phyloP scores from a whole-genome alignment of 2,888 invertebrate species.

The Drosophila meridiana region DNA sequence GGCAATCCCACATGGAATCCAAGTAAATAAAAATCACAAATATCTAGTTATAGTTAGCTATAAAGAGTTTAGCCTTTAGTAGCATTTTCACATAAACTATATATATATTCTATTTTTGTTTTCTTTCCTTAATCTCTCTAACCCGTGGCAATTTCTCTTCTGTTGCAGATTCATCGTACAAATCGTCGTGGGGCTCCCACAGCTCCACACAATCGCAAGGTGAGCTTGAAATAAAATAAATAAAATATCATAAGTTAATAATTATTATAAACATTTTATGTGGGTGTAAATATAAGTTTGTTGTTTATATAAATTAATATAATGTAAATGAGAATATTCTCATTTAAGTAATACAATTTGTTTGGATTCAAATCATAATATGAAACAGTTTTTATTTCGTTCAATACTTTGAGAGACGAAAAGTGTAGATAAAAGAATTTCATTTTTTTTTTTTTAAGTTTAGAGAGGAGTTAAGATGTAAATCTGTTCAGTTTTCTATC shows the following conservation, averaged over 20 bases:
- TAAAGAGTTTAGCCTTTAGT: slow-evolving; percentile 2
- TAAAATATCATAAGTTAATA: neutral
- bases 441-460: too few relatives aligned
- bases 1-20: slow-evolving; percentile 74
- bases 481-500: too few relatives aligned
- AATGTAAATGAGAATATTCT: too few relatives aligned
- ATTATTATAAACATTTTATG: neutral
- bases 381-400: too few relatives aligned
- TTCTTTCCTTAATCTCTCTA: neutral
- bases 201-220: slow-evolving; percentile 92
- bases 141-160: slow-evolving; percentile 19
- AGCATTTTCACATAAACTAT: neutral
- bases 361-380: too few relatives aligned
- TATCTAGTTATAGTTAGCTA: slow-evolving; percentile 36
- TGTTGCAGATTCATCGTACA: slow-evolving; percentile 93
- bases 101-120: neutral
- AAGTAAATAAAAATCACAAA: slow-evolving; percentile 67
- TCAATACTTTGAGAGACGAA: too few relatives aligned
- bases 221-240: slow-evolving; percentile 83
- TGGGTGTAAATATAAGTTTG: neutral
- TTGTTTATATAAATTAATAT: too few relatives aligned
- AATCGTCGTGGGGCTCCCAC: slow-evolving; percentile 94
- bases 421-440: too few relatives aligned
- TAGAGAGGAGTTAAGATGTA: too few relatives aligned
- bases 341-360: too few relatives aligned